Base-by-base conservation (phyloP, 2,888 invertebrate species). In the Euzophera pinguis region DNA sequence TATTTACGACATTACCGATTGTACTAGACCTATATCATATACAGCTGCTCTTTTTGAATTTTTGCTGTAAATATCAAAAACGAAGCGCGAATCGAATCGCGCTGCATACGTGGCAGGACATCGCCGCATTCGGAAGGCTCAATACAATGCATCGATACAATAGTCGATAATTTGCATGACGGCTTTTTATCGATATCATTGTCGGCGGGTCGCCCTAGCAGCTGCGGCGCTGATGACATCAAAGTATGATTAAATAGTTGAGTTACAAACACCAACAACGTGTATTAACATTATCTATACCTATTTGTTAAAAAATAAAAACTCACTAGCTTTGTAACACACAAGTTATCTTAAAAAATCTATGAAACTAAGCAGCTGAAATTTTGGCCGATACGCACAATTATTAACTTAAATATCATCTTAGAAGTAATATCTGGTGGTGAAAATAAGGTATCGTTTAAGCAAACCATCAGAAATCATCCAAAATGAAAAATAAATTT, bases 81-180 rank as follows among this genome's bases (percentile, higher is more conserved):
- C 72, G 64, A 67, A 73, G 77, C 72, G 77, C 81, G 84, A 60
- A 73, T 60, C 86, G 75, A 86, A 86, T 86, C 75, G 76, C 67
- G 55, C 60, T 65, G 69, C 75, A 71, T 75, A 73, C 72, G 71
- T 51, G 14, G 14, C 75, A 81, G 81, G 82, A 81, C 81, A 81
- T 74, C 78, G 77, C 75, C 71, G 75, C 74, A 35, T 51, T 43
- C 43, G 51, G 51, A 41, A 43, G 51, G 34, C 34, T 16, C 39
- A 41, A 47, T 49, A 84, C 86, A 88, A 88, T 84, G 70, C 74
- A 61, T 64, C 72, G 70, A 69, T 73, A 86, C 83, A 83, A 90
- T 84, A 77, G 71, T 73, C 69, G 67, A 82, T 89, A 87, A 90
- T 90, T 89, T 87, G 90, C 88, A 88, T 89, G 90, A 90, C 90